phyloP scores from a whole-genome alignment of 2,797 vertebrate genomes.

The Ambastaia sidthimunki region DNA sequence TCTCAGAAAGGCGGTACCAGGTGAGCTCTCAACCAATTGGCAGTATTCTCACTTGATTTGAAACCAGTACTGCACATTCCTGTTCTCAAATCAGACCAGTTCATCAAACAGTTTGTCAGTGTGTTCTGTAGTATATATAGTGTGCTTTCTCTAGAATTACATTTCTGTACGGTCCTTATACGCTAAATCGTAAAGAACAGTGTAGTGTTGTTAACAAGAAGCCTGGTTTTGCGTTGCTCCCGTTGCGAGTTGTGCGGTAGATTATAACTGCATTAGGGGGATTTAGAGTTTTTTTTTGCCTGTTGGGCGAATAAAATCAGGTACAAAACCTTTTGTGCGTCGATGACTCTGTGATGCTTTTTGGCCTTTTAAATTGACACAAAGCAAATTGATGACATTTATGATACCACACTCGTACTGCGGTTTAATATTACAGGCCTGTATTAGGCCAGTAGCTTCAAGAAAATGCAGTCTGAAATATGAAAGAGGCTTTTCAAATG shows the following conservation, averaged over 20 bases:
- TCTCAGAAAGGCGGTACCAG: too few relatives aligned
- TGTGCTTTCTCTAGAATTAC: too few relatives aligned
- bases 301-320: not conserved
- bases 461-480: not conserved
- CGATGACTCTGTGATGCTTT: not conserved
- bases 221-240: not conserved
- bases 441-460: not conserved
- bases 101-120: too few relatives aligned
- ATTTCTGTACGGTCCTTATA: not conserved
- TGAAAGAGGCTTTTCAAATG: conserved; percentile 11
- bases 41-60: too few relatives aligned
- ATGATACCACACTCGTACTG: not conserved
- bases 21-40: too few relatives aligned
- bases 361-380: conserved; percentile 6
- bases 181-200: not conserved
- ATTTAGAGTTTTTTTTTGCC: not conserved
- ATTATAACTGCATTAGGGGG: not conserved
- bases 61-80: too few relatives aligned
- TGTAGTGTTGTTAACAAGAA: not conserved
- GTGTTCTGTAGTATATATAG: too few relatives aligned
- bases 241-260: not conserved
- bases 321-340: not conserved
- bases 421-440: conserved; percentile 3
- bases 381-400: conserved; percentile 18
- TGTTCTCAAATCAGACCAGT: too few relatives aligned